A percentile compares a stretch with the other conserved stretches of the same genome.
Conservation (phyloP, 2,113 vertebrate genomes). For the Acrocephalus arundinaceus region DNA sequence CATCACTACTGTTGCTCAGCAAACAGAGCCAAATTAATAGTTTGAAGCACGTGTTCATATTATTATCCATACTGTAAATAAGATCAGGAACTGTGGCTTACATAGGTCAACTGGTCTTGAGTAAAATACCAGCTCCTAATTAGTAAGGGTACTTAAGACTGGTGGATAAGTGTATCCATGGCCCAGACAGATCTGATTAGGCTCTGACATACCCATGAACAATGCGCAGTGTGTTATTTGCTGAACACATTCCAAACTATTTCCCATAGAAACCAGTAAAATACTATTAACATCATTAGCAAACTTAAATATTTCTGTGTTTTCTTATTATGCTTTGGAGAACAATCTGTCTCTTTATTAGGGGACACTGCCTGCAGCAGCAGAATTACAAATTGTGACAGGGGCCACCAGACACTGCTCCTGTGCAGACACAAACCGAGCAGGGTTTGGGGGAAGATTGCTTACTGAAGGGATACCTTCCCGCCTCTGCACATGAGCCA, state of each 20-base stretch:
- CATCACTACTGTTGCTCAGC: neutral
- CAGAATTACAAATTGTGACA: accelerated
- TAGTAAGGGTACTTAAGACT: neutral
- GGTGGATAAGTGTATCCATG: neutral
- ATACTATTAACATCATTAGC: neutral
- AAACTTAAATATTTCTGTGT: neutral
- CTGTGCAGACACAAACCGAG: accelerated
- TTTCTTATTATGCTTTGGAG: neutral
- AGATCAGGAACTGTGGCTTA: neutral
- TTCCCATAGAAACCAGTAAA: neutral
- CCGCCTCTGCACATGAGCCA: neutral
- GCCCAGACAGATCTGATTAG: neutral
- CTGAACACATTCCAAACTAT: accelerated
- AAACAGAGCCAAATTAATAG: neutral
- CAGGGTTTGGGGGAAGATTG: neutral
- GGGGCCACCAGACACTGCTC: neutral
- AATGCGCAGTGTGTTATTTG: neutral
- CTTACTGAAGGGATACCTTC: neutral
- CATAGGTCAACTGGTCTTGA: neutral
- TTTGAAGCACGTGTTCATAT: neutral
- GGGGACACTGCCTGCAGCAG: neutral
- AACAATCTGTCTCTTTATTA: neutral
- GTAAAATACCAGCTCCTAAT: neutral
- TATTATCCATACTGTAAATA: neutral
- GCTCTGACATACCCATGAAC: neutral